Evolutionary conservation across 30 jellyfish, hydroid and myxozoan genomes (phyloP).

Genomic region (Rhopilema esculentum): DNA sequence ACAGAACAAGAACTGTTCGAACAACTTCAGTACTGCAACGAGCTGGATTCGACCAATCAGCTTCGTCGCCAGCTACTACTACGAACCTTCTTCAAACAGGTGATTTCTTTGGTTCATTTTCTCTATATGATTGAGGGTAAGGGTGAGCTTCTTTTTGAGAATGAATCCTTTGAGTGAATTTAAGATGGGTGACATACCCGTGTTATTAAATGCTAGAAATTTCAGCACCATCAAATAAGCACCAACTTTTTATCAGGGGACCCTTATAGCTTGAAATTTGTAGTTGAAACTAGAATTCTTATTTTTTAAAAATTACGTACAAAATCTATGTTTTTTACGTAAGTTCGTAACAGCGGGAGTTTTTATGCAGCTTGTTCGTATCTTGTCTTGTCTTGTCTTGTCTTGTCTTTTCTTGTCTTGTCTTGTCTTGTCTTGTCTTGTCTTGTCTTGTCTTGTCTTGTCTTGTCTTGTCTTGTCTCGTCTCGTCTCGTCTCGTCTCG

Average conservation of each 20-base stretch:
- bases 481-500: no score
- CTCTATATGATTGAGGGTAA: not conserved
- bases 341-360: no score
- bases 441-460: not conserved
- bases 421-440: not conserved
- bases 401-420: not conserved
- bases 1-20: constrained; percentile 72
- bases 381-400: not conserved
- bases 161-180: not conserved
- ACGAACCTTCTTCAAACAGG: constrained; percentile 89
- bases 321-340: no score
- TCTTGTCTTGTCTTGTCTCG: not conserved
- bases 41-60: constrained; percentile 60
- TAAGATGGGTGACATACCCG: not conserved
- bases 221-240: no score
- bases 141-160: not conserved
- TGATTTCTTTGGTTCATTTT: not conserved
- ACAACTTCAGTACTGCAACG: constrained; percentile 61
- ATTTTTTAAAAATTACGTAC: no score
- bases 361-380: not conserved
- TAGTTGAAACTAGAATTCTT: no score
- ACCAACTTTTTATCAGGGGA: no score
- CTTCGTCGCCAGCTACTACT: constrained; percentile 40
- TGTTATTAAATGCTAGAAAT: no score
- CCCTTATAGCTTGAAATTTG: no score